Evolutionary conservation across 2,797 vertebrate genomes (phyloP), one percentile per base, ranked within the genome.

Genomic region (Clarias pachynema): DNA sequence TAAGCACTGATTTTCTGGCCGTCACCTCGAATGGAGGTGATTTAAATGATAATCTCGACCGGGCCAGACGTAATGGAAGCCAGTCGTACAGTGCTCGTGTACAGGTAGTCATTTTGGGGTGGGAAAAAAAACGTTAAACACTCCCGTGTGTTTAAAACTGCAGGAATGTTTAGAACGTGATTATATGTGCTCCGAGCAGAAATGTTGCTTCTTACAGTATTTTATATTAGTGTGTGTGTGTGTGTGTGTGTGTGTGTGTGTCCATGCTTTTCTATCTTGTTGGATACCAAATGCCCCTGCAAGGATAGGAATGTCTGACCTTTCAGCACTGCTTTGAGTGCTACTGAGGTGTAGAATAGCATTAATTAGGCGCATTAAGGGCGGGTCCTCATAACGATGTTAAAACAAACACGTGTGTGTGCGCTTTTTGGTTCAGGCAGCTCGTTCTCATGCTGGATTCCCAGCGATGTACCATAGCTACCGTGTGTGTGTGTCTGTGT

Each of bases 401-500:
- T 80, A 49, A 65, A 57, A 60, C 20, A 24, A 37, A 14, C 74
- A 20, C 37, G 6, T 88, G 20, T 70, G 84, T 81, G 59, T 26
- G 34, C 44, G 81, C 53, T 72, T 40, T 82, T 34, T 60, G n/a
- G 9, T 74, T 26, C 31, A 60, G 5, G 53, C 20, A 44, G 16
- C 70, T 72, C 24, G 40, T 60, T 82, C 22, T 59, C 66, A 40
- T 65, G 44, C 20, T 56, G 31, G 22, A 68, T 68, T 84, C 44
- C 59, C 63, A 57, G 74, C 34, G 9, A 69, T 72, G 83, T 70
- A 44, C 31, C 83, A 79, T 59, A 59, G 31, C 62, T 78, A 56
- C 74, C 18, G 53, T 78, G 74, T 77, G 53, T 77, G 73, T 74
- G 62, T 31, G 34, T 78, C 83, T 84, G 88, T 89, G 40, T 31